Evolutionary conservation across 2,888 invertebrate species (phyloP), one percentile per base, ranked within the genome.

Genomic region (Heliconius hortense): DNA sequence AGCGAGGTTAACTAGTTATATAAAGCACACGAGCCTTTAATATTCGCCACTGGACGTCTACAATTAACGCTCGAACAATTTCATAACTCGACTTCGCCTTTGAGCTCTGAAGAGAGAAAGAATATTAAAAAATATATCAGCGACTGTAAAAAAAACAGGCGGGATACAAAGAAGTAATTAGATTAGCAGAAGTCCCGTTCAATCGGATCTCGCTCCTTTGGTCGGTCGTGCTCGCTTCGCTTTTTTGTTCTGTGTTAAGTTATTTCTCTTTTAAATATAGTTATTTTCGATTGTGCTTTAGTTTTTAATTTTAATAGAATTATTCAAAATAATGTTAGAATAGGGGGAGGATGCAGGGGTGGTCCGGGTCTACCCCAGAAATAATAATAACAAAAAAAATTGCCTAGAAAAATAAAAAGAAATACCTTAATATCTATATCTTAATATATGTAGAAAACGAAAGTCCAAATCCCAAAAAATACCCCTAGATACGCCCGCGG

Each of bases 1-100:
- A 81, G 80, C 80, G 87, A 88, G 90, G 90, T 90, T 89, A 89
- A 90, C 90, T 90, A 90, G 88, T 88, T 86, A 85, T 77, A 84
- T 84, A 86, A 85, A 87, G 85, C 85, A 85, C 88, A 84, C 85
- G 84, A 82, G 82, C 88, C 89, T 91, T 93, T 92, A 91, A 92
- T 92, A 93, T 93, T 93, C 93, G 89, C 90, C 86, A 86, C 90
- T 89, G 93, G 93, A 86, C 93, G 90, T 91, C 92, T 91, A 90
- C 92, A 92, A 91, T 92, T 92, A 91, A 92, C 93, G 93, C 92
- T 92, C 85, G 83, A 93, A 93, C 93, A 91, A 93, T 92, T 92
- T 92, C 91, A 93, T 91, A 93, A 93, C 93, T 93, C 90, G 85
- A 83, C 83, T 87, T 86, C 87, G 91, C 90, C 92, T 93, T 93